These are phyloP conservation scores for Xylota sylvarum DNA, from an alignment of 2,888 invertebrate genomes.

Conservation along the genomic window DNA sequence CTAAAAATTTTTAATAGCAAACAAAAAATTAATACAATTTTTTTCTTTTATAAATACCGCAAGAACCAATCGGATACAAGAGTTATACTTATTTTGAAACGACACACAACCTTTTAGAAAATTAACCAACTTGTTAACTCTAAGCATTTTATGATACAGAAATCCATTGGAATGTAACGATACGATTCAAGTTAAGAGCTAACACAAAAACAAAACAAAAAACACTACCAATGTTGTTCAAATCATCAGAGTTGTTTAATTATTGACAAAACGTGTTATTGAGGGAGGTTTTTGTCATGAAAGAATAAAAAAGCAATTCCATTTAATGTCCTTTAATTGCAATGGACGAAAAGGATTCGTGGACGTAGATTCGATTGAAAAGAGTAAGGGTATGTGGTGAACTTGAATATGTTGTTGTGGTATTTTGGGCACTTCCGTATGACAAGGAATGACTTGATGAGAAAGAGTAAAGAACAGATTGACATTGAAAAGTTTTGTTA, in stretches of 20 bases:
- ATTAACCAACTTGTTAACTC: constrained; percentile 24
- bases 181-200: background rate
- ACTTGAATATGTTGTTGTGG: background rate
- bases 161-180: constrained; percentile 34
- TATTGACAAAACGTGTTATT: constrained; percentile 25
- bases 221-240: background rate
- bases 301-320: constrained; percentile 31
- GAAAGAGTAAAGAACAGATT: too few species aligned
- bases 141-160: constrained; percentile 14
- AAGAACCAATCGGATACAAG: constrained; percentile 66
- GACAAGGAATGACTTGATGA: background rate
- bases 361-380: too few species aligned
- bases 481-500: too few species aligned
- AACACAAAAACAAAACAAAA: background rate
- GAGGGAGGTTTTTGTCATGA: background rate
- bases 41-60: constrained; percentile 53
- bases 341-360: background rate
- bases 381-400: background rate
- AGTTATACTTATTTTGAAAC: constrained; percentile 50
- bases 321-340: constrained; percentile 19
- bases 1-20: constrained; percentile 85
- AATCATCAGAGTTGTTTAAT: constrained; percentile 10
- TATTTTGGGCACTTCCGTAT: background rate
- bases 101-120: constrained; percentile 32
- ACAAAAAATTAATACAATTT: constrained; percentile 54